Conservation (phyloP, 2,888 invertebrate species). For the Melieria picta region DNA sequence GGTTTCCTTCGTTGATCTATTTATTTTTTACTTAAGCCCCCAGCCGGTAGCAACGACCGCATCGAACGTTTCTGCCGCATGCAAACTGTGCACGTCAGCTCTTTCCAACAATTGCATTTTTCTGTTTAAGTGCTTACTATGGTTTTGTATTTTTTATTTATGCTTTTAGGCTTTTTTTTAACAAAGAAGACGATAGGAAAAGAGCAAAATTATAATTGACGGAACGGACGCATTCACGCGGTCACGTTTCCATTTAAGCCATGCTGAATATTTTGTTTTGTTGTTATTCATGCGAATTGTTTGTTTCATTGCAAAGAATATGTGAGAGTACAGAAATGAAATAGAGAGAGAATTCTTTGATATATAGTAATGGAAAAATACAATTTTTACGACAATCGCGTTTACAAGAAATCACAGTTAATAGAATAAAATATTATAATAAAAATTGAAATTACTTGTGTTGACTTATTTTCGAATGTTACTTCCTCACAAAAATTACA, state of each 20-base stretch:
- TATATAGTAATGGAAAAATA: neutral
- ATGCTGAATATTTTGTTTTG: constrained; percentile 27
- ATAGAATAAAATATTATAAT: constrained; percentile 4
- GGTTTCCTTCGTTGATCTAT: constrained; percentile 9
- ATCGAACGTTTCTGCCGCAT: constrained; percentile 3
- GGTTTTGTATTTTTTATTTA: constrained; percentile 7
- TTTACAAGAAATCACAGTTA: neutral
- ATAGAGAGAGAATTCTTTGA: neutral
- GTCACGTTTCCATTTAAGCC: neutral
- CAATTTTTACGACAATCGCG: neutral
- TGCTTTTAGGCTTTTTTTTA: constrained; percentile 23
- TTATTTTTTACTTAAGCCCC: constrained; percentile 8
- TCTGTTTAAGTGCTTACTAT: constrained; percentile 17
- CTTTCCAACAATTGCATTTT: constrained; percentile 19
- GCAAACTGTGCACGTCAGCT: neutral
- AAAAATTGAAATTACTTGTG: too few species aligned
- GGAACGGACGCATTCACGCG: constrained; percentile 21
- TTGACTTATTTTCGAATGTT: too few species aligned
- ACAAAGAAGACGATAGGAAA: constrained; percentile 13
- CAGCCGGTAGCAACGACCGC: constrained; percentile 1
- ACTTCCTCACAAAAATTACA: too few species aligned
- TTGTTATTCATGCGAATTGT: constrained; percentile 19
- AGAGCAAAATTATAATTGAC: constrained; percentile 24
- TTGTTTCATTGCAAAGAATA: constrained; percentile 22
- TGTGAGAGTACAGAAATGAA: constrained; percentile 16